Evolutionary conservation across 2,888 invertebrate species (phyloP).

Genomic region (Vannuccia rotundouncinata): DNA sequence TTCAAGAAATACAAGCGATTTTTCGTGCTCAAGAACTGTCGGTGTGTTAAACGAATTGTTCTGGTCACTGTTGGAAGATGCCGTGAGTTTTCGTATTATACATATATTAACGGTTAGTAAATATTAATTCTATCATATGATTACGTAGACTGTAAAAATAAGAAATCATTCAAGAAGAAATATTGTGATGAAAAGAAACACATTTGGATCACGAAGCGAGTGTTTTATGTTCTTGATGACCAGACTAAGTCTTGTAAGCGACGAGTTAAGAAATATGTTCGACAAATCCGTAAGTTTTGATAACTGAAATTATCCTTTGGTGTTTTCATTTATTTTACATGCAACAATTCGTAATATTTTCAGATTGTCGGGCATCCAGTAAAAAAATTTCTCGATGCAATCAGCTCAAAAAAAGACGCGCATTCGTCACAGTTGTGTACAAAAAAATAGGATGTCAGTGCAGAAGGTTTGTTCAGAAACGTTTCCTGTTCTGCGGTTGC

Average conservation of each 20-base stretch:
- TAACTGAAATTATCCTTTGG: no score
- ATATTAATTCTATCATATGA: not conserved
- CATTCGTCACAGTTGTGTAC: not conserved
- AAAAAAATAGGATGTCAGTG: conserved; percentile 5
- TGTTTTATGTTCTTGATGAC: not conserved
- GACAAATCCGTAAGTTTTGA: not conserved
- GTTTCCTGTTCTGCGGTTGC: conserved; percentile 15
- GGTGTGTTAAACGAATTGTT: conserved; percentile 6
- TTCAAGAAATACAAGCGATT: conserved; percentile 30
- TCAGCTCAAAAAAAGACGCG: not conserved
- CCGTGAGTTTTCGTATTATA: conserved; percentile 14
- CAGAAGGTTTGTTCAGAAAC: not conserved
- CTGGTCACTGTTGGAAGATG: not conserved
- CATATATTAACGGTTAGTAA: not conserved
- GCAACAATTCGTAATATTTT: no score
- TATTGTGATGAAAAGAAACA: not conserved
- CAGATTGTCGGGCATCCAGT: not conserved
- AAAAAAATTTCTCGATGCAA: conserved; percentile 2
- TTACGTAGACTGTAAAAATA: not conserved
- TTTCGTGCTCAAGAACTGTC: conserved; percentile 26
- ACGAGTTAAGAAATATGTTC: not conserved
- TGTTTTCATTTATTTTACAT: no score
- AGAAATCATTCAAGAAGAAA: not conserved
- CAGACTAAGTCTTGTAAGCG: not conserved
- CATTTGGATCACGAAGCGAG: not conserved